Evolutionary conservation across 2,888 invertebrate genomes (phyloP).

Genomic region (Caenorhabditis sulstoni): DNA sequence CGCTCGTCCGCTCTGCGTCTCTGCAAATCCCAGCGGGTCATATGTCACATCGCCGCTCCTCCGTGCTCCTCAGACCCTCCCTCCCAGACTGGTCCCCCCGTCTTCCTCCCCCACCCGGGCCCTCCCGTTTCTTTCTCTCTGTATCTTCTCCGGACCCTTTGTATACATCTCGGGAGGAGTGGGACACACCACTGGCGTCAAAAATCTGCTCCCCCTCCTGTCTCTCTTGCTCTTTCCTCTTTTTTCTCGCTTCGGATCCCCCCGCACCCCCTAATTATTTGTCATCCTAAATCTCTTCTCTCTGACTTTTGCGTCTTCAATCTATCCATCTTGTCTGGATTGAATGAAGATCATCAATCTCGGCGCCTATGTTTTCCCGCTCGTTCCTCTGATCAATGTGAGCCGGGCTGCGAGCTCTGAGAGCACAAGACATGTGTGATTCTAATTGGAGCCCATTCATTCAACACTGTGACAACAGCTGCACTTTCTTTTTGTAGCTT

Average conservation of each 20-base stretch:
- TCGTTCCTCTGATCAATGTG: constrained; percentile 12
- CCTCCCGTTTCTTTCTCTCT: constrained; percentile 33
- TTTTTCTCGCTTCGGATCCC: not conserved
- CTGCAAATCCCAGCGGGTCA: constrained; percentile 14
- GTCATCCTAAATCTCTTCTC: constrained; percentile 48
- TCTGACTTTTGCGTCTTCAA: not conserved
- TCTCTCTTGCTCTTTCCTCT: constrained; percentile 6
- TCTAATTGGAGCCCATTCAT: constrained; percentile 14
- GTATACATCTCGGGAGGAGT: constrained; percentile 28
- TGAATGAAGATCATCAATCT: constrained; percentile 21
- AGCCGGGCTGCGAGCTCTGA: not conserved
- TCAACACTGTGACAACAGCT: constrained; percentile 24
- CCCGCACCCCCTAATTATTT: constrained; percentile 44
- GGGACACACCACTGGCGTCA: constrained; percentile 30
- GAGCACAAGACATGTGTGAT: constrained; percentile 22
- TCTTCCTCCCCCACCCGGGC: not conserved
- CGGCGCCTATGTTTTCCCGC: constrained; percentile 8
- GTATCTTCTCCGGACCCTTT: constrained; percentile 27
- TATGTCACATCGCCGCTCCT: constrained; percentile 16
- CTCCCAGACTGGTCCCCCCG: constrained; percentile 9
- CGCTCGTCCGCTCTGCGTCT: not conserved
- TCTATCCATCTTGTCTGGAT: constrained; percentile 17
- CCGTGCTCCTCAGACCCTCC: not conserved
- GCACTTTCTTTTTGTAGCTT: constrained; percentile 18
- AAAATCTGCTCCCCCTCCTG: constrained; percentile 15